Evolutionary conservation across 2,888 invertebrate genomes (phyloP), one percentile per base, ranked within the genome.

Genomic region (Lacanobia oleracea): DNA sequence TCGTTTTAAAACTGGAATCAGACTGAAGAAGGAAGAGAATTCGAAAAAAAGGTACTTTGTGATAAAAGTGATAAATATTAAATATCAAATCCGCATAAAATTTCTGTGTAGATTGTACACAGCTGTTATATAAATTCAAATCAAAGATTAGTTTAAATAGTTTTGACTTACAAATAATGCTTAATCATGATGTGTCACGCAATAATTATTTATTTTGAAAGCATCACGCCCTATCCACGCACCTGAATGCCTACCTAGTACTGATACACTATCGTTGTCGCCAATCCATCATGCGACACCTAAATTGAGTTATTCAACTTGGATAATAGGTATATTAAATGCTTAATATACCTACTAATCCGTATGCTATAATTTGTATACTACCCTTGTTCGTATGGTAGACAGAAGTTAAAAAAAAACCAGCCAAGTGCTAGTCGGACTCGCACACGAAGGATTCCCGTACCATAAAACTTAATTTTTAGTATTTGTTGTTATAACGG

Each of bases 181-280:
- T 16, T 40, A 43, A 9, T 67, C 56, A 72, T 16, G 12, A 33
- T 76, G 9, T n/a, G 16, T 43, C 16, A 33, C 12, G 54, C 16
- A 50, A 12, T 48, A 40, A 14, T 50, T 4, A 45, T 27, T 10
- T n/a, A n/a, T 23, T 66, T 27, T 14, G n/a, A 5, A 21, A 66
- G 54, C 8, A 40, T 40, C 57, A 73, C 57, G 50, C n/a, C 16
- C 12, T n/a, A 2, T 21, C n/a, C 57, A 68, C 70, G 60, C 40
- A 14, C 3, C 12, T 33, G 43, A 40, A 16, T 23, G 18, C 14
- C 21, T 33, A 43, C 51, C n/a, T 27, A 54, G 48, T 40, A 43
- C 33, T 77, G 78, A 78, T 71, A 70, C 18, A 53, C 37, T 53
- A 77, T 77, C 73, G 9, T 7, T n/a, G 12, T 51, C 27, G 27